Conservation (phyloP, 2,113 vertebrate genomes). For the Clarias macrocephalus region DNA sequence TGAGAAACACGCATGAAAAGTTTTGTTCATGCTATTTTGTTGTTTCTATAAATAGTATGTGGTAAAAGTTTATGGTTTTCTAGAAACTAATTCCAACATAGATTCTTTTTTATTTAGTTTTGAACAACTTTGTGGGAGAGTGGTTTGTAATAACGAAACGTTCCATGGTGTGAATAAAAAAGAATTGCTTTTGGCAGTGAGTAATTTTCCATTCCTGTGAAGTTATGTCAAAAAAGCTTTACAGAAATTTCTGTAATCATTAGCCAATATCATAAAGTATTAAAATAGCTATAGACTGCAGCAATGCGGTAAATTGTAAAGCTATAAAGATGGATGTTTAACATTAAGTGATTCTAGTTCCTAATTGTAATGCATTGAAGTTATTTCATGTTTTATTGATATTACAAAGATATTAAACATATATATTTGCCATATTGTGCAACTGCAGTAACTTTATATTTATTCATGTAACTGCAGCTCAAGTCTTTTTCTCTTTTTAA, state of each 20-base stretch:
- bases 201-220: conserved; percentile 48
- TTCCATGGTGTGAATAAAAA: conserved; percentile 31
- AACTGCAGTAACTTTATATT: conserved; percentile 26
- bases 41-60: conserved; percentile 14
- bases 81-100: conserved; percentile 39
- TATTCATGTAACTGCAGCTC: conserved; percentile 24
- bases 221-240: conserved; percentile 7
- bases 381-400: background rate
- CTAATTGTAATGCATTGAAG: background rate
- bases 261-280: background rate
- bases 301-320: background rate
- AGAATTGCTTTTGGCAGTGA: conserved; percentile 10
- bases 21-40: background rate
- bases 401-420: background rate
- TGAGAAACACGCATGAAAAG: conserved; percentile 15
- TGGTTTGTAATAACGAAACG: conserved; percentile 31
- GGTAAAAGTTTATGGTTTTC: conserved; percentile 29
- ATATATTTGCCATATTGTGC: background rate
- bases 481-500: conserved; percentile 1
- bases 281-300: background rate
- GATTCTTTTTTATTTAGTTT: conserved; percentile 1
- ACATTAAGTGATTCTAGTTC: background rate
- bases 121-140: conserved; percentile 18
- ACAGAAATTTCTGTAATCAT: conserved; percentile 3
- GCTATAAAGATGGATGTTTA: background rate